Evolutionary conservation across 2,888 invertebrate species (phyloP), one percentile per base, ranked within the genome.

Genomic region (Gerris lacustris): DNA sequence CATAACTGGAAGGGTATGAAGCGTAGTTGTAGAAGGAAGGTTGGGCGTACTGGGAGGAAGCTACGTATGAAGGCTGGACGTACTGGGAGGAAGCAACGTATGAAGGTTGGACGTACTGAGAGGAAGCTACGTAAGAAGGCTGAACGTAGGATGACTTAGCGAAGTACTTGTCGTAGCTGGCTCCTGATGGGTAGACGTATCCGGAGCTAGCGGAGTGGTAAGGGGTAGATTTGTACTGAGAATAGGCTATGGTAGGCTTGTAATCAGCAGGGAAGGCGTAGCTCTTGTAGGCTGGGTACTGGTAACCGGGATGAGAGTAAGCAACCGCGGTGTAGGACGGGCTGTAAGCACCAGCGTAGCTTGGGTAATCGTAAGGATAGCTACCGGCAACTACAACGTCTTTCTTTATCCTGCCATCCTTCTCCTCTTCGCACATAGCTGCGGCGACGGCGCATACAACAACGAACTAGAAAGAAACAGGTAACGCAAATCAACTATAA

Each of bases 1-100:
- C 55, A 55, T 55, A 55, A 55, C 55, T 55, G 55, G 9, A 55
- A 11, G 55, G 55, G 55, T 55, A 55, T 55, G 55, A 55, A 55
- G 55, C 9, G 15, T 55, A 55, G 55, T 15, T 55, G 55, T 15
- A 11, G 31, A 31, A 31, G 31, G 31, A 31, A 31, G 31, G 31
- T 31, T 31, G 31, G 31, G 31, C 31, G 55, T 55, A 55, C 11
- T 11, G 15, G 15, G 55, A 55, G 15, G 55, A 15, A 9, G 9
- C 11, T 11, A 55, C 55, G 31, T 31, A 31, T 31, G 31, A 31
- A 31, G 31, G 31, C 31, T 31, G 31, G 31, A 31, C 31, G 55
- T 55, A 55, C 11, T 11, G 15, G 15, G 55, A 55, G 15, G 55
- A 15, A 9, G 9, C 11, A 55, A 55, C 55, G 15, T 55, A 55